Evolutionary conservation across 2,888 invertebrate species (phyloP).

Genomic region (Hyppa rectilinea): DNA sequence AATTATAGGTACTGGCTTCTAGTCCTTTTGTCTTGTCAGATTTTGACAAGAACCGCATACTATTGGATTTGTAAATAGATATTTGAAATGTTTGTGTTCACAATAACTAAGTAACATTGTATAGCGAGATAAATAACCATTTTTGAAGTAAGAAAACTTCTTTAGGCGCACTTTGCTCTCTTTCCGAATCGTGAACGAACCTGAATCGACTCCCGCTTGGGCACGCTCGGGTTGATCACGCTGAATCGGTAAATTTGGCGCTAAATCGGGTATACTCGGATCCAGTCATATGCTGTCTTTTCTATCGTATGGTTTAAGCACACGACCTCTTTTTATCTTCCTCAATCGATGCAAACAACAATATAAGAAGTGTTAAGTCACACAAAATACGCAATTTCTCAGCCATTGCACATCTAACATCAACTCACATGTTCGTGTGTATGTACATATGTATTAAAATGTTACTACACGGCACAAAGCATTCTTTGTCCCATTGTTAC

Average conservation of each 20-base stretch:
- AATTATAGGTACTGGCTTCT: not conserved
- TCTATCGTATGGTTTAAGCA: not conserved
- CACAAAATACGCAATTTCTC: slow-evolving; percentile 56
- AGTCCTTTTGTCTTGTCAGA: no score
- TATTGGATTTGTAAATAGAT: not conserved
- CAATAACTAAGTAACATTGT: slow-evolving; percentile 1
- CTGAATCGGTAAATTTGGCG: not conserved
- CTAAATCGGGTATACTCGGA: not conserved
- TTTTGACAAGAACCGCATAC: not conserved
- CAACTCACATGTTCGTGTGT: slow-evolving; percentile 31
- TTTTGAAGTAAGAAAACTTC: not conserved
- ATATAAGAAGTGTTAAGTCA: slow-evolving; percentile 45
- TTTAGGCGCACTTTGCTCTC: not conserved
- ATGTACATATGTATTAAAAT: slow-evolving; percentile 56
- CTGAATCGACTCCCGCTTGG: no score
- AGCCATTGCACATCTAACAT: slow-evolving; percentile 59
- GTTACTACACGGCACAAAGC: slow-evolving; percentile 75
- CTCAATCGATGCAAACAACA: slow-evolving; percentile 36
- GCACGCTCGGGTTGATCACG: not conserved
- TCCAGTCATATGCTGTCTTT: not conserved
- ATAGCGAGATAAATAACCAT: not conserved
- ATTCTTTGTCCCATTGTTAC: slow-evolving; percentile 82
- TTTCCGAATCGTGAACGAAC: not conserved
- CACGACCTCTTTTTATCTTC: slow-evolving; percentile 17
- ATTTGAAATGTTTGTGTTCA: not conserved